These are phyloP conservation scores for Calidris pygmaea DNA, from an alignment of 2,113 vertebrate genomes.

Conservation along the genomic window DNA sequence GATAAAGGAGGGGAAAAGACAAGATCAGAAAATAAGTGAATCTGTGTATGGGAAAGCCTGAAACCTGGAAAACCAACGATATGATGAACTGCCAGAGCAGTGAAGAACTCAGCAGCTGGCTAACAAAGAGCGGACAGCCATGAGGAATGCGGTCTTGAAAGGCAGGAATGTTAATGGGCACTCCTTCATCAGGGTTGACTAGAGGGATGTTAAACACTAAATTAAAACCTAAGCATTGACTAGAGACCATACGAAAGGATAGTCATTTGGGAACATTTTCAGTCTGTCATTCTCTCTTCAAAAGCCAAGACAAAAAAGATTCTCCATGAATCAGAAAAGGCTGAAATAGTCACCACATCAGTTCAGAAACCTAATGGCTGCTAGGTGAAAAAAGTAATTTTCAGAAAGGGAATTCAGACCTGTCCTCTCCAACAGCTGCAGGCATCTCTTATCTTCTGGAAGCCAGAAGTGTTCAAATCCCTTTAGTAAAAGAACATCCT, in stretches of 20 bases:
- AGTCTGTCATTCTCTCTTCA: not conserved
- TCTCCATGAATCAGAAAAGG: not conserved
- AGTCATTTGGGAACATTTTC: not conserved
- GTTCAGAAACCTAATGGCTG: not conserved
- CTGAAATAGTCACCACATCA: not conserved
- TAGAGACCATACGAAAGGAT: not conserved
- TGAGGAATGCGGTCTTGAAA: not conserved
- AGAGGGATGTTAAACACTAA: not conserved
- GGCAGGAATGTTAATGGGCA: conserved; percentile 9
- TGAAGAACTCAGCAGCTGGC: not conserved
- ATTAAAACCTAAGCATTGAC: not conserved
- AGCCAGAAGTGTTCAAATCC: not conserved
- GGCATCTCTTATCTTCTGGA: not conserved
- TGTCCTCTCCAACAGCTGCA: not conserved
- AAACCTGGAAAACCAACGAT: not conserved
- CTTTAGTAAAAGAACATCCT: not conserved
- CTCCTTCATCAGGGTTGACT: conserved; percentile 16
- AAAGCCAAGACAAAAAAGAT: not conserved
- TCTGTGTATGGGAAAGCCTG: not conserved
- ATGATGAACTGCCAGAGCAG: not conserved
- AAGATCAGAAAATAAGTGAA: not conserved
- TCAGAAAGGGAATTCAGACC: not conserved
- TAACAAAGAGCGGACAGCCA: not conserved
- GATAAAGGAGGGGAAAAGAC: not conserved
- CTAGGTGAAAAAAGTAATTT: not conserved